Percentiles rank a stretch among this genome's conserved stretches.
Conservation (phyloP, 1,140 invertebrate species). For the Pseudomyrmex gracilis region DNA sequence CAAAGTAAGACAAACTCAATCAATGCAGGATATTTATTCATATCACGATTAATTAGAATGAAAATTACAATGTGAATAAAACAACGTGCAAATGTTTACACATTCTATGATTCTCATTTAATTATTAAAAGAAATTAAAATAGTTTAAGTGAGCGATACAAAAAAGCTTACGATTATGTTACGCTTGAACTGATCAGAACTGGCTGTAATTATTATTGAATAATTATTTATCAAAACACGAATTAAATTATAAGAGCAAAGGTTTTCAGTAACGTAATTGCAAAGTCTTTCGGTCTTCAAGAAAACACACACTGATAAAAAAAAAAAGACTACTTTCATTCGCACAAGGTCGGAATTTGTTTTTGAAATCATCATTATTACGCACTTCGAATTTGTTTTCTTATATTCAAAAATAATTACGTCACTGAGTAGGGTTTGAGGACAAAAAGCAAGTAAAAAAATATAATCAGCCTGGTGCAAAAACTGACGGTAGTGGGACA, state of each 20-base stretch:
- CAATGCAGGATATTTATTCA: too few species aligned
- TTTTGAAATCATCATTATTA: too few species aligned
- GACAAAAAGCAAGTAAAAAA: slow-evolving; percentile 77
- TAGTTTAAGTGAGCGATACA: slow-evolving; percentile 17
- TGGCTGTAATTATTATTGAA: slow-evolving; percentile 12
- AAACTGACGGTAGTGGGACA: slow-evolving; percentile 86
- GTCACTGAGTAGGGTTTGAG: slow-evolving; percentile 67
- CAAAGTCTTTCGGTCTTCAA: not conserved
- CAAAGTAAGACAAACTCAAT: not conserved
- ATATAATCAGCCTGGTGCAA: slow-evolving; percentile 84
- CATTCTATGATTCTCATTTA: not conserved
- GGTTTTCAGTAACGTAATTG: slow-evolving; percentile 33
- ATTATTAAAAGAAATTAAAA: not conserved
- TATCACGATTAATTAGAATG: too few species aligned
- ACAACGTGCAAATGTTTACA: slow-evolving; percentile 22
- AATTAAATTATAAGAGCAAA: slow-evolving; percentile 21
- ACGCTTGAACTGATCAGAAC: slow-evolving; percentile 60
- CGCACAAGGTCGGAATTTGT: not conserved
- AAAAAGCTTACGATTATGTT: slow-evolving; percentile 58
- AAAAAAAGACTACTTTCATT: not conserved
- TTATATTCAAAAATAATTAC: slow-evolving; percentile 24
- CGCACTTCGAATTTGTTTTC: not conserved
- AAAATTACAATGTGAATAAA: too few species aligned
- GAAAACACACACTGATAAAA: not conserved
- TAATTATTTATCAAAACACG: slow-evolving; percentile 23